A percentile compares a stretch with the other conserved stretches of the same genome.
Evolutionary conservation across 2,113 vertebrate genomes (phyloP).

Genomic region (Dolichallabes microphthalmus): DNA sequence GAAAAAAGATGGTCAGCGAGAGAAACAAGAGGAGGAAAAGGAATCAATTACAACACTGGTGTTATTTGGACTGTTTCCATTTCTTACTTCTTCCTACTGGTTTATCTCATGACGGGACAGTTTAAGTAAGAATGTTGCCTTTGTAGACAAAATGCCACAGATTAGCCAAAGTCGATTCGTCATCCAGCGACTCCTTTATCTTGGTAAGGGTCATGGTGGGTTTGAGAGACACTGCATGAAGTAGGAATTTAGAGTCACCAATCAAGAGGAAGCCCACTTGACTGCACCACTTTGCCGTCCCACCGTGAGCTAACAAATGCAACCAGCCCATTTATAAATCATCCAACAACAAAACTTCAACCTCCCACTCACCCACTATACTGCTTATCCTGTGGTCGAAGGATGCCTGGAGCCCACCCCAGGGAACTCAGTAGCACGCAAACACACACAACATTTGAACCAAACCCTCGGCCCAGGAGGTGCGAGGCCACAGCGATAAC

Average conservation of each 20-base stretch:
- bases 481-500: too few species aligned
- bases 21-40: slow-evolving; percentile 19
- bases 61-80: slow-evolving; percentile 6
- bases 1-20: slow-evolving; percentile 13
- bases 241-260: neutral
- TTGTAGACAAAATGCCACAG: neutral
- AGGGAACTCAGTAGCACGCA: too few species aligned
- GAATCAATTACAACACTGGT: slow-evolving; percentile 14
- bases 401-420: too few species aligned
- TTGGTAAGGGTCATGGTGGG: neutral
- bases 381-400: too few species aligned
- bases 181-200: neutral
- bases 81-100: neutral
- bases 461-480: too few species aligned
- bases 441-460: too few species aligned
- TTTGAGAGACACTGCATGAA: neutral
- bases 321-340: neutral
- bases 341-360: neutral
- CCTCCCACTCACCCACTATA: too few species aligned
- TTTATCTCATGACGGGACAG: slow-evolving; percentile 1
- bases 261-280: neutral
- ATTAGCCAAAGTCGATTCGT: neutral
- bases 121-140: neutral
- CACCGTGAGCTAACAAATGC: neutral
- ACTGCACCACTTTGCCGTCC: neutral